Evolutionary conservation across 2,888 invertebrate genomes (phyloP), one percentile per base, ranked within the genome.

Genomic region (Lymantria dispar): DNA sequence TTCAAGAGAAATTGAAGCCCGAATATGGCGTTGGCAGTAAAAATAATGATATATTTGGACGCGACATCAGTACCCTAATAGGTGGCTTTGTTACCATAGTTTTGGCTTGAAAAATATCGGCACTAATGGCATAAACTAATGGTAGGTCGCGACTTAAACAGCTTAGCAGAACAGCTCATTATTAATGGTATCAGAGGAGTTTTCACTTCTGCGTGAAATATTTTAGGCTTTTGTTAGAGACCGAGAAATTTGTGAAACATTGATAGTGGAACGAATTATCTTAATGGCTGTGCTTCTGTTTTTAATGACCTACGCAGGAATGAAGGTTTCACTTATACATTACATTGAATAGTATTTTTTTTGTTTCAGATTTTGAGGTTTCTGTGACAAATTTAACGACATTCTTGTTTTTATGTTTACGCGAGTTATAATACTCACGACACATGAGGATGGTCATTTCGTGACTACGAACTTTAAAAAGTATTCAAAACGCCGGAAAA

Each of bases 41-140:
- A 70, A 60, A 60, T 68, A 70, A 70, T 64, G 60, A 64, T 64
- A 57, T 58, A 65, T 60, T 69, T 57, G 43, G 48, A 55, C 46
- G 50, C 54, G 55, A 57, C 60, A 62, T 59, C 60, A 59, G 57
- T 52, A 49, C 52, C 55, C 55, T 58, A 62, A 58, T 64, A 56
- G 54, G 52, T n/a, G 39, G 54, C 51, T 56, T 67, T 66, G 68
- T 60, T 62, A 39, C 50, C 53, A 52, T 40, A 52, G 47, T 57
- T 54, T 61, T 52, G 53, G 61, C 58, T 61, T 51, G 52, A 60
- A 66, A 61, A 60, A 60, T 55, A 59, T 54, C 41, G 45, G 54
- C 12, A 44, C 44, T 51, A 51, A 51, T 51, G 47, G 51, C 44
- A 22, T 39, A 39, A 36, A 50, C 54, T 67, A 59, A 61, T 67